Base-by-base conservation (phyloP, 2,888 invertebrate species). In the Megastigmus dorsalis region DNA sequence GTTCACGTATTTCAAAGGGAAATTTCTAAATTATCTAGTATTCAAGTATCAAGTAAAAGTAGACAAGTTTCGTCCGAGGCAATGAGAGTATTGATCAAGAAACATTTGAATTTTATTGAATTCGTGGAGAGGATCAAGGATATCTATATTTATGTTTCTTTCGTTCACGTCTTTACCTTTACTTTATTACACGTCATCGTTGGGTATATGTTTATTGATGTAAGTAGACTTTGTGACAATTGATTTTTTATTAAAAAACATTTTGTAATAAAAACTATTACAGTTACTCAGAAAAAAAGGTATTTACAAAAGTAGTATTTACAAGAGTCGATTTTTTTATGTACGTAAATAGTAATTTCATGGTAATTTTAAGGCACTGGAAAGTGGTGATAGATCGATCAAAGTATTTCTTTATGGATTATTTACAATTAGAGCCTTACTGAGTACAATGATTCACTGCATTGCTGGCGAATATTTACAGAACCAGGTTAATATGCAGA, bases 201-300 rank as follows among this genome's bases (percentile, higher is more conserved):
- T 33, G 63, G 48, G 23, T 63, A 50, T 9, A 63, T 50, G 50
- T 63, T 63, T 10, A 63, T 63, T 10, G 63, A 63, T 50, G 63
- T 63, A n/a, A 63, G 33, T n/a, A 13, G 4, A 23, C n/a, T 50
- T 36, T 50, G 10, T 38, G 1, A 10, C 23, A 9, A n/a, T n/a
- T n/a, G n/a, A n/a, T n/a, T n/a, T n/a, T n/a, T n/a, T n/a, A n/a
- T n/a, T n/a, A n/a, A n/a, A n/a, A n/a, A n/a, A n/a, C n/a, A n/a
- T n/a, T n/a, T n/a, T n/a, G n/a, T n/a, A n/a, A n/a, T n/a, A n/a
- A n/a, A n/a, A n/a, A n/a, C n/a, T n/a, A n/a, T n/a, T n/a, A n/a
- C n/a, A n/a, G n/a, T n/a, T n/a, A n/a, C n/a, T n/a, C n/a, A n/a
- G n/a, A n/a, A n/a, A n/a, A n/a, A n/a, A n/a, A n/a, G n/a, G n/a